Conservation (phyloP, 2,797 vertebrate species). For the Galaxias olidus region DNA sequence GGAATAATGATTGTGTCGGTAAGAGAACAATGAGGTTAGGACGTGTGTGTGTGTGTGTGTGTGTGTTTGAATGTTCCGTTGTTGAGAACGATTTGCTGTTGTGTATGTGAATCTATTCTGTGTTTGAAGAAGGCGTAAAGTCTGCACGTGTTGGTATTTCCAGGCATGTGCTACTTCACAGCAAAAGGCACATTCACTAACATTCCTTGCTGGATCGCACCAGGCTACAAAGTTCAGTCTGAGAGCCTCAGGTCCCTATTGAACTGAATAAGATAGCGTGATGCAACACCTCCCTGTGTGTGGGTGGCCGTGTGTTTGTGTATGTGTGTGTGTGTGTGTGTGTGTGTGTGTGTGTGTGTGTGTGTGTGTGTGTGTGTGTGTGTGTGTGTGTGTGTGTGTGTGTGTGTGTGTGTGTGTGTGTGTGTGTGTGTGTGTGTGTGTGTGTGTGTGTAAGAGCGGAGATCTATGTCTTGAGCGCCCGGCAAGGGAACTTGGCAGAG, state of each 20-base stretch:
- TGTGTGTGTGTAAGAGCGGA: constrained; percentile 11
- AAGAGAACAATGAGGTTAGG: constrained; percentile 56
- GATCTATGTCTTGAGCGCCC: constrained; percentile 6
- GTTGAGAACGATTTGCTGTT: background rate
- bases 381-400: background rate
- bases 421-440: background rate
- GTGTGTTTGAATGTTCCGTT: background rate
- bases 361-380: background rate
- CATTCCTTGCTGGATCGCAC: constrained; percentile 46
- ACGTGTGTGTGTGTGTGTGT: constrained; percentile 2
- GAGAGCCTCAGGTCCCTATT: constrained; percentile 22
- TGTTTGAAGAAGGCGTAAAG: background rate
- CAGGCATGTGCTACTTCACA: constrained; percentile 24
- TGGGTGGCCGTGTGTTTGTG: no score
- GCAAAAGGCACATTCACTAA: constrained; percentile 37
- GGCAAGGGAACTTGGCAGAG: constrained; percentile 12
- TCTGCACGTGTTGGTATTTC: constrained; percentile 29
- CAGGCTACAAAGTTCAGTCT: constrained; percentile 33
- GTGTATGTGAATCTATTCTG: constrained; percentile 28
- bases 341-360: constrained; percentile 3
- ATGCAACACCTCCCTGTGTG: background rate
- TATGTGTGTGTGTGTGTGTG: background rate
- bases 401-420: background rate
- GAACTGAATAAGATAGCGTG: constrained; percentile 18
- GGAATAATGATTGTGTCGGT: constrained; percentile 64